phyloP scores from a whole-genome alignment of 2,888 invertebrate genomes.

The Galerucella calmariensis region DNA sequence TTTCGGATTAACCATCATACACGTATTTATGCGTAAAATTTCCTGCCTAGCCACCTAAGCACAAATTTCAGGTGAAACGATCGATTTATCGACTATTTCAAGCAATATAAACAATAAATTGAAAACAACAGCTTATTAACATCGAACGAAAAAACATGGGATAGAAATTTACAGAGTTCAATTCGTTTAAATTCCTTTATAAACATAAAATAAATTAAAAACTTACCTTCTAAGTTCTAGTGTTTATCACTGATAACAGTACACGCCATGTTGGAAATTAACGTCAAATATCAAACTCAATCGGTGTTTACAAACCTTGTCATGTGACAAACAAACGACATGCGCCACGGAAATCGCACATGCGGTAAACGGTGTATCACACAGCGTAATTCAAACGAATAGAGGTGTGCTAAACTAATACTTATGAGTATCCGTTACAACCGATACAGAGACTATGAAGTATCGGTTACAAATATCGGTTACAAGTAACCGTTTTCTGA shows the following conservation, averaged over 20 bases:
- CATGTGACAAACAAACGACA: slow-evolving; percentile 49
- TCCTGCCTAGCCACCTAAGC: slow-evolving; percentile 43
- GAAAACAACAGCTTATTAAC: not conserved
- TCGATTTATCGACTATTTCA: slow-evolving; percentile 39
- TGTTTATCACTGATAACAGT: slow-evolving; percentile 56
- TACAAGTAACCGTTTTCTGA: no score
- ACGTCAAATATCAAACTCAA: slow-evolving; percentile 55
- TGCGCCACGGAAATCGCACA: slow-evolving; percentile 42
- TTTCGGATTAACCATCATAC: slow-evolving; percentile 15
- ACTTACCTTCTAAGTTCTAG: slow-evolving; percentile 56
- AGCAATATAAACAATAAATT: slow-evolving; percentile 13
- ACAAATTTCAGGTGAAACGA: slow-evolving; percentile 42
- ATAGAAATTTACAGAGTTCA: slow-evolving; percentile 1
- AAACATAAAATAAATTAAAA: slow-evolving; percentile 43
- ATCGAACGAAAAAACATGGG: not conserved
- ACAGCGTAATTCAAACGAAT: slow-evolving; percentile 27
- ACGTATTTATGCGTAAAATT: slow-evolving; percentile 29
- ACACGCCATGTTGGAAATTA: slow-evolving; percentile 57
- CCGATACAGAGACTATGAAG: no score
- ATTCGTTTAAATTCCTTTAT: slow-evolving; percentile 15
- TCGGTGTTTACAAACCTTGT: slow-evolving; percentile 54
- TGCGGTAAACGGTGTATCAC: slow-evolving; percentile 22
- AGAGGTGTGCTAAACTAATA: no score
- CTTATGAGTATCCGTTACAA: no score
- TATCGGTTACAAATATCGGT: no score